Conservation (phyloP, 2,888 invertebrate genomes). For the Ecliptopera silaceata region DNA sequence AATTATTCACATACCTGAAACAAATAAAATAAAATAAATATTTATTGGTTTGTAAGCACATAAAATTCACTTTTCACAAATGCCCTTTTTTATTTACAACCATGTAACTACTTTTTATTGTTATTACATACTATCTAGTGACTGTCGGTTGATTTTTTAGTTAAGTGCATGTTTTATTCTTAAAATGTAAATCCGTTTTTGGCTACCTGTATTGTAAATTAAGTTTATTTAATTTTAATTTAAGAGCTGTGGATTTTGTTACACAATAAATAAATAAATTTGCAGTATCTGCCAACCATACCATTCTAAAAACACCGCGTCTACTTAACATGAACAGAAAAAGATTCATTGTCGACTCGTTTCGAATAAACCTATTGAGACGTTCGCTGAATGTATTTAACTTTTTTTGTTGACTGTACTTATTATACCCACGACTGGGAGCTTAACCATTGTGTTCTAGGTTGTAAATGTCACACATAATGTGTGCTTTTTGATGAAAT, state of each 20-base stretch:
- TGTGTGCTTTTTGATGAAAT: slow-evolving; percentile 24
- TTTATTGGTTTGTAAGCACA: no score
- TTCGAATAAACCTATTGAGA: slow-evolving; percentile 74
- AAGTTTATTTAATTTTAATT: no score
- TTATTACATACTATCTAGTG: no score
- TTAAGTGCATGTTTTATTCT: no score
- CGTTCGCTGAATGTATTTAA: slow-evolving; percentile 64
- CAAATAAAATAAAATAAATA: neutral
- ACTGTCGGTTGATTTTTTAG: no score
- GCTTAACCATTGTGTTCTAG: slow-evolving; percentile 29
- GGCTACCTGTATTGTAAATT: no score
- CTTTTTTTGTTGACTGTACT: slow-evolving; percentile 70
- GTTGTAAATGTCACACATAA: slow-evolving; percentile 29
- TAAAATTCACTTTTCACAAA: no score
- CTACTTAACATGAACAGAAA: slow-evolving; percentile 75
- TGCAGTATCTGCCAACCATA: slow-evolving; percentile 53
- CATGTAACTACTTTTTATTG: no score
- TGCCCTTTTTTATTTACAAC: no score
- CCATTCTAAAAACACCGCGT: slow-evolving; percentile 57
- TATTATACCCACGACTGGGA: slow-evolving; percentile 34
- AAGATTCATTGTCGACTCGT: slow-evolving; percentile 74
- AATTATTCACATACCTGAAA: slow-evolving; percentile 7
- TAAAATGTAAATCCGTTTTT: no score
- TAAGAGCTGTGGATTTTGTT: no score
- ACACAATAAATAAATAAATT: no score